Evolutionary conservation across 2,113 vertebrate genomes (phyloP), one percentile per base, ranked within the genome.

Genomic region (Pyrgilauda ruficollis): DNA sequence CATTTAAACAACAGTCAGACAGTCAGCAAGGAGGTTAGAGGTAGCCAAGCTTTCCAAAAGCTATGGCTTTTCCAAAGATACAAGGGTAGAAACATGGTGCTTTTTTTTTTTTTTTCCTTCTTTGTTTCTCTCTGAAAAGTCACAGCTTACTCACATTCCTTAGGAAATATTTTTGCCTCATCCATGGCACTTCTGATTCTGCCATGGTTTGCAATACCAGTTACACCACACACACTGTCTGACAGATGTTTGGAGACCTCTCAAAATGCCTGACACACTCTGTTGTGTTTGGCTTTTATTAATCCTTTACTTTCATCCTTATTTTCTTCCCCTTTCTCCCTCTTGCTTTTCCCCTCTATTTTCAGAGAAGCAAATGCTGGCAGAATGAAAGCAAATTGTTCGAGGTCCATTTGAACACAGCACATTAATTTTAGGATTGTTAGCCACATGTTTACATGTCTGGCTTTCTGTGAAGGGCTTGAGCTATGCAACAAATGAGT

Each of bases 391-490:
- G 15, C 43, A 88, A 93, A 90, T 37, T 72, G 23, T 84, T 90
- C 10, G 22, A 96, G 61, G 35, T 84, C 43, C 56, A 91, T 75
- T 90, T 96, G 35, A 94, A 75, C 72, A 53, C 19, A 66, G 53
- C 19, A 70, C 3, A 30, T 80, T 97, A 89, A 96, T 97, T 97
- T 87, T 31, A 46, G 55, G 56, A 39, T 39, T 93, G 72, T 77
- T 85, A 35, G 31, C 82, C 43, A n/a, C 31, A 35, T 7, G 20
- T 31, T 72, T 81, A 64, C n/a, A 37, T 5, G 46, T 31, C 35
- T 64, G 46, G 12, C 16, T 89, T 83, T 88, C 24, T 68, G 50
- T 49, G 30, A 37, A 89, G 17, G 47, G 15, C 22, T 89, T 76
- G 61, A 59, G 13, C 20, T 85, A 9, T 53, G 52, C 46, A 89